phyloP scores from a whole-genome alignment of 1,140 invertebrate species.

The Drosophila kepulauana region DNA sequence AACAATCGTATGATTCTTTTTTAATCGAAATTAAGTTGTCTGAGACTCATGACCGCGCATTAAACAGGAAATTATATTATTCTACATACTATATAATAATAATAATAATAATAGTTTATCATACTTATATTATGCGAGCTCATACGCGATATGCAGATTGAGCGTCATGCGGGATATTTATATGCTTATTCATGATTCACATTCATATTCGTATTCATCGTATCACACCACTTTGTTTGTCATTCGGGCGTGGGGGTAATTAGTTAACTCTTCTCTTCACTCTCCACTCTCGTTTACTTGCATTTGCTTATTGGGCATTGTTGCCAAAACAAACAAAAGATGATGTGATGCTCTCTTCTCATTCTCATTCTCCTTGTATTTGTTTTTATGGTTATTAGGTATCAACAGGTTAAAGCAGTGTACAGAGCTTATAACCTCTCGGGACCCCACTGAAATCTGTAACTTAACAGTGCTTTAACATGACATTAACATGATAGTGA shows the following conservation, averaged over 20 bases:
- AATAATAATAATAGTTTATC: conserved; percentile 19
- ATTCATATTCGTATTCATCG: conserved; percentile 10
- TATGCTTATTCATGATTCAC: conserved; percentile 33
- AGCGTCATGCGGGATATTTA: conserved; percentile 18
- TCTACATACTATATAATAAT: conserved; percentile 9
- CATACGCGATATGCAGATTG: conserved; percentile 17
- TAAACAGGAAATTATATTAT: conserved; percentile 29
- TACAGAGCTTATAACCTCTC: not conserved
- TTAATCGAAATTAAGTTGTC: conserved; percentile 22
- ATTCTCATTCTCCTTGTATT: too few species aligned
- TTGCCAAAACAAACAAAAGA: not conserved
- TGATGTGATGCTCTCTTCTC: not conserved
- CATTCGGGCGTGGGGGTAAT: conserved; percentile 11
- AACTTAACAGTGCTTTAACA: not conserved
- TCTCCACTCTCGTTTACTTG: conserved; percentile 1
- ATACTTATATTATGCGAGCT: not conserved
- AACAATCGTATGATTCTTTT: conserved; percentile 34
- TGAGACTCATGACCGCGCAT: conserved; percentile 26
- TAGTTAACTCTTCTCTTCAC: conserved; percentile 3
- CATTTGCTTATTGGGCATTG: not conserved
- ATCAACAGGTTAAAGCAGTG: not conserved
- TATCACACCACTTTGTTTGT: not conserved
- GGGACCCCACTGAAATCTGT: not conserved
- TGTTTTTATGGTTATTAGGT: too few species aligned
- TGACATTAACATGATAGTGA: not conserved